Base-by-base conservation (phyloP, 2,888 invertebrate genomes). In the Fragum fragum region DNA sequence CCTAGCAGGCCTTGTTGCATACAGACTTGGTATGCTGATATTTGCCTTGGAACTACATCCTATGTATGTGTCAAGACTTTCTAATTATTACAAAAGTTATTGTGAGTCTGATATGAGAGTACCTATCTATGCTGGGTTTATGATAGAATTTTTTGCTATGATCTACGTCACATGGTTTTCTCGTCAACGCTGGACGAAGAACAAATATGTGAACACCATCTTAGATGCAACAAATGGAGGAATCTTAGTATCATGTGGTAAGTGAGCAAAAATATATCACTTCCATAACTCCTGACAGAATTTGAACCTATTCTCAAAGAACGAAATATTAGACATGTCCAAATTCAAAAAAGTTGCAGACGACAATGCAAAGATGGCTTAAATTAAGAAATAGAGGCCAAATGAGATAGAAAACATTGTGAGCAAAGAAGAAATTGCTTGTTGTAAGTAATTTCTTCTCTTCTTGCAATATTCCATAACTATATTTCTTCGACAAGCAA, bases 31-130 rank as follows among this genome's bases (percentile, higher is more conserved):
- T 23, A 78, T 81, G 66, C 72, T 83, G 21, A 74, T 90, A 18
- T 81, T 86, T 71, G 61, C 61, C 9, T 57, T 89, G 18, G 88
- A 87, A 52, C 78, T 89, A 26, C 88, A 89, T 69, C 76, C 80
- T 6, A 59, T 76, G 5, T 88, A 87, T 66, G 79, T 76, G 23
- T 79, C 68, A 36, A 69, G 79, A 29, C 63, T 88, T 16, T 68
- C 76, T 16, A 79, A 84, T n/a, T 86, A 86, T 39, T 83, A 73
- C 70, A 76, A 72, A 26, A 71, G 69, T 53, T 73, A 70, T 6
- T 91, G 91, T 77, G 61, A 57, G 14, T 79, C 90, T 6, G 90
- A 90, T 74, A 81, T 91, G 16, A 84, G 81, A 36, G 87, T 90
- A 32, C 73, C 90, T 3, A 70, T 86, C 5, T 53, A 81, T 36